Conservation (phyloP, 2,113 vertebrate genomes). For the Ibidorhyncha struthersii region DNA sequence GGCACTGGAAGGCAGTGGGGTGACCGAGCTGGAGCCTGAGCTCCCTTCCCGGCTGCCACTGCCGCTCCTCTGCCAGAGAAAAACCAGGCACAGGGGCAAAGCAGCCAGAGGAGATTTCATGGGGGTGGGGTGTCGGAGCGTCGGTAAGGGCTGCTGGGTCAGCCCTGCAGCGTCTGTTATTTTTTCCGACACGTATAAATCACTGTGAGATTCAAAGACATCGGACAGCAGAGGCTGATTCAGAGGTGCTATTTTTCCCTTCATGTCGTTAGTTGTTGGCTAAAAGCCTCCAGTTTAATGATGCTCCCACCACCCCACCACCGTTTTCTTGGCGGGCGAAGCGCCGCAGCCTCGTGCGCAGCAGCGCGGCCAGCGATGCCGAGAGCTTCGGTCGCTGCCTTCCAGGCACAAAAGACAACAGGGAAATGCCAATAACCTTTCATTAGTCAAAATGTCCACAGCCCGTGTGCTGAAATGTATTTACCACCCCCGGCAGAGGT, state of each 20-base stretch:
- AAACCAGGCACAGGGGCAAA: too few relatives aligned
- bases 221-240: background rate
- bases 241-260: background rate
- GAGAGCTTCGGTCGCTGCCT: fast-evolving
- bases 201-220: fast-evolving
- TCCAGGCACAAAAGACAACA: background rate
- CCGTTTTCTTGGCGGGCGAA: background rate
- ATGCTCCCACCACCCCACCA: background rate
- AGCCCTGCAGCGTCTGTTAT: fast-evolving
- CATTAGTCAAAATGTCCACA: background rate
- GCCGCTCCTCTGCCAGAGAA: too few relatives aligned
- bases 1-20: fast-evolving
- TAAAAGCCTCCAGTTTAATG: background rate
- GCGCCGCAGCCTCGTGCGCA: background rate
- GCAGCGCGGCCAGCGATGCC: fast-evolving
- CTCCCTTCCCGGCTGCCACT: background rate
- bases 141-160: background rate
- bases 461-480: fast-evolving
- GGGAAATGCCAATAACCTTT: background rate
- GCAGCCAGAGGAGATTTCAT: background rate
- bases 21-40: background rate
- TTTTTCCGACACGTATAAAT: background rate
- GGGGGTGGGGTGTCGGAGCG: fast-evolving
- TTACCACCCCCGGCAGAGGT: background rate
- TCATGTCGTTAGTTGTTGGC: background rate